A percentile compares a stretch with the other conserved stretches of the same genome.
Conservation (phyloP, 2,113 vertebrate genomes). For the Protobothrops mucrosquamatus region DNA sequence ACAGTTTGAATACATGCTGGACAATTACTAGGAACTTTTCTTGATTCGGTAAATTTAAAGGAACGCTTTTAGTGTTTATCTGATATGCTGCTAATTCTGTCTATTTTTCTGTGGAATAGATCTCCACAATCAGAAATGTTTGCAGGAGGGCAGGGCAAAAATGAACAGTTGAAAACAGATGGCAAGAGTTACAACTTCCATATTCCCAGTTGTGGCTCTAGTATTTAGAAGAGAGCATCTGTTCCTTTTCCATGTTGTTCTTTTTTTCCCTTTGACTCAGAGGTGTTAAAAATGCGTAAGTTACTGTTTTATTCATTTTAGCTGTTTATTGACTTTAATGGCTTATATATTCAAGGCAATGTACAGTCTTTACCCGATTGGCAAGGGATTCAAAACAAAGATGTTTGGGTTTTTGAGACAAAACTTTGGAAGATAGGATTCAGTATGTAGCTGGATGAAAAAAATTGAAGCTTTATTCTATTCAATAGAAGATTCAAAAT, state of each 20-base stretch:
- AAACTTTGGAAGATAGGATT: slow-evolving; percentile 32
- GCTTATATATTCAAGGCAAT: slow-evolving; percentile 65
- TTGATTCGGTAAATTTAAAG: slow-evolving; percentile 38
- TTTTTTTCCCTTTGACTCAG: slow-evolving; percentile 60
- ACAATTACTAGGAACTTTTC: slow-evolving; percentile 26
- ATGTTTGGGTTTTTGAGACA: slow-evolving; percentile 56
- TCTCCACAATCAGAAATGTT: slow-evolving; percentile 65
- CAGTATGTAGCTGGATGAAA: neutral
- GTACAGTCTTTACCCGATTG: slow-evolving; percentile 69
- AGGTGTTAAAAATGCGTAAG: slow-evolving; percentile 75
- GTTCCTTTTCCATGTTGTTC: slow-evolving; percentile 57
- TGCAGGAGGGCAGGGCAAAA: slow-evolving; percentile 67
- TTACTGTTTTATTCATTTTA: slow-evolving; percentile 75
- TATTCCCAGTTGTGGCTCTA: slow-evolving; percentile 78
- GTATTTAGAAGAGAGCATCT: slow-evolving; percentile 80
- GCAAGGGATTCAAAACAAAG: slow-evolving; percentile 65
- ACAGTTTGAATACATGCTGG: slow-evolving; percentile 38
- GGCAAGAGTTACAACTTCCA: slow-evolving; percentile 75
- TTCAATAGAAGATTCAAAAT: neutral
- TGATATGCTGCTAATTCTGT: slow-evolving; percentile 21
- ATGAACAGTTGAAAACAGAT: slow-evolving; percentile 81
- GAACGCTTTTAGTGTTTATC: slow-evolving; percentile 55
- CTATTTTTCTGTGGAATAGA: slow-evolving; percentile 41
- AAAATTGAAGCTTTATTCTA: neutral
- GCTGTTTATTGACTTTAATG: slow-evolving; percentile 73